Percentiles rank a stretch among this genome's conserved stretches.
Conservation (phyloP, 2,113 vertebrate species). For the Silurus glanis region DNA sequence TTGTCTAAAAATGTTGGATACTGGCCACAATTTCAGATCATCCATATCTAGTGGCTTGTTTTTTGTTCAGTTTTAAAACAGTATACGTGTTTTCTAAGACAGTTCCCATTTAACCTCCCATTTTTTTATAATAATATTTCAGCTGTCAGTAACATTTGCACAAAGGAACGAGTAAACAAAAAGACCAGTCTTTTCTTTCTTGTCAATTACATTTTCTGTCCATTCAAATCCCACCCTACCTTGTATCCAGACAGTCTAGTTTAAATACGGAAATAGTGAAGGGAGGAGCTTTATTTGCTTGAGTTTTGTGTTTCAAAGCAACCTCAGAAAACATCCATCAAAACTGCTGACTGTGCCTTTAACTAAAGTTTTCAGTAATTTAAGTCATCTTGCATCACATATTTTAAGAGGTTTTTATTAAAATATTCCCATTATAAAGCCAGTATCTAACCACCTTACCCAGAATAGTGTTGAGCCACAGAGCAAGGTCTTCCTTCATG, state of each 20-base stretch:
- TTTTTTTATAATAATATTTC: neutral
- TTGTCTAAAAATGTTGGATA: conserved; percentile 9
- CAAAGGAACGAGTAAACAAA: too few relatives aligned
- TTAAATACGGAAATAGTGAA: neutral
- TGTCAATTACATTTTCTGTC: neutral
- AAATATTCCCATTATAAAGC: neutral
- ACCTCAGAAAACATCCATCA: neutral
- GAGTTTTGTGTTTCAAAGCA: conserved; percentile 22
- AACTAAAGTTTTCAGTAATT: neutral
- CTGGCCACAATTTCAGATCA: neutral
- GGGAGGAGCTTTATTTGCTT: conserved; percentile 7
- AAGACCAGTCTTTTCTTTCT: neutral
- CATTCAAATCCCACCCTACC: neutral
- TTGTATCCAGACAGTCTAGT: too few relatives aligned
- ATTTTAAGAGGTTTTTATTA: neutral
- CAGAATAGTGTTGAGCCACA: conserved; percentile 89
- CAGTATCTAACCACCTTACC: conserved; percentile 72
- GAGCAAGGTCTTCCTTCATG: conserved; percentile 95
- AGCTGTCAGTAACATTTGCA: neutral
- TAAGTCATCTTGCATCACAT: neutral
- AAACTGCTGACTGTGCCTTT: neutral
- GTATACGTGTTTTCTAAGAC: neutral
- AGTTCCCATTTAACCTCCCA: neutral
- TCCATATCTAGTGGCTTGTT: neutral
- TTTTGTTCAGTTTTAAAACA: neutral